These are phyloP conservation scores for Chionodraco myersi DNA, from an alignment of 2,113 vertebrate species.

Conservation along the genomic window DNA sequence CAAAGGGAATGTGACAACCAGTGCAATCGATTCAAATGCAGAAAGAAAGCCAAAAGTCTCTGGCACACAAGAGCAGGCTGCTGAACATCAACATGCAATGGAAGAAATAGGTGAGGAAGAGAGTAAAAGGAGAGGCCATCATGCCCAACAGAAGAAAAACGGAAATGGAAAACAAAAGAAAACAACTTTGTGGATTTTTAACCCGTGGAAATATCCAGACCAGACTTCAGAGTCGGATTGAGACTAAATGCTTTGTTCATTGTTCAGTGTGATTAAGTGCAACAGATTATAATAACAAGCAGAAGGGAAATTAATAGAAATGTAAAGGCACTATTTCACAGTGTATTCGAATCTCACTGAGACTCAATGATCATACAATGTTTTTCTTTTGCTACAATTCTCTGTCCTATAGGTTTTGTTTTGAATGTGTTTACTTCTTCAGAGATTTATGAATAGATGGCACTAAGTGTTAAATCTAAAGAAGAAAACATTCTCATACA, in stretches of 20 bases:
- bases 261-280: too few species aligned
- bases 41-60: background rate
- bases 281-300: too few species aligned
- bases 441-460: background rate
- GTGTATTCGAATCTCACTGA: too few species aligned
- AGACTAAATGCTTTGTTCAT: background rate
- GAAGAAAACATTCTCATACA: too few species aligned
- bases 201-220: rapidly evolving
- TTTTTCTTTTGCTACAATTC: background rate
- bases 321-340: background rate
- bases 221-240: background rate
- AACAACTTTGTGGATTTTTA: rapidly evolving
- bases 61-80: background rate
- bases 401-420: background rate
- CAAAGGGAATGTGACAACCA: background rate
- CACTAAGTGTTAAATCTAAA: background rate
- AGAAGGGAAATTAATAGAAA: too few species aligned
- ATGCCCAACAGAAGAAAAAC: rapidly evolving
- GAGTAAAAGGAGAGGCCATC: rapidly evolving
- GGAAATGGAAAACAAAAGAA: background rate
- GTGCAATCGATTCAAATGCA: background rate
- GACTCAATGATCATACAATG: background rate
- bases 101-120: too few species aligned
- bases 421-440: too few species aligned
- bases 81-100: background rate